Evolutionary conservation across 2,888 invertebrate genomes (phyloP), one percentile per base, ranked within the genome.

Genomic region (Tenthredo amoena): DNA sequence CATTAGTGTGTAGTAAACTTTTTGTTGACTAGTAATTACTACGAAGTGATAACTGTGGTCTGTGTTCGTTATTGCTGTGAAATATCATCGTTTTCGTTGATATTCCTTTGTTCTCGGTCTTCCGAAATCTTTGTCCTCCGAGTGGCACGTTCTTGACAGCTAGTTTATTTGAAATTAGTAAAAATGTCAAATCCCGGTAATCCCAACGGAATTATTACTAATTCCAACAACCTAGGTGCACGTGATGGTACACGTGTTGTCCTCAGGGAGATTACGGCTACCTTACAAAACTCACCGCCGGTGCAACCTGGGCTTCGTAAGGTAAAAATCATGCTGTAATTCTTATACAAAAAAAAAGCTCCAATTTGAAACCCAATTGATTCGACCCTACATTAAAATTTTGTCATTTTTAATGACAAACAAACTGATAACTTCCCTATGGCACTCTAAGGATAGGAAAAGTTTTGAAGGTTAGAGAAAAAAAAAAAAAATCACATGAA

Each of bases 261-360:
- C 55, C 87, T 92, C 47, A 89, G 90, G 37, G 92, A 92, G 86
- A 92, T 91, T 84, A 92, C 92, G 43, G 91, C 90, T n/a, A 88
- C 89, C 18, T 88, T 92, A 62, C 90, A 92, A 40, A 92, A 92
- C 88, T 92, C 91, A 18, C 86, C 92, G 18, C 88, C 90, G 21
- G 85, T 87, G 62, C 89, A 88, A 34, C 72, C 87, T 40, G 79
- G 88, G 18, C 88, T 87, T 68, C 87, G 85, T 85, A 91, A 91
- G 89, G 92, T 92, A 89, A 87, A 40, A 68, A 76, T 3, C 72
- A 62, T 9, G n/a, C 65, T 18, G 37, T 6, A 82, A 34, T 31
- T 26, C 43, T 62, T 15, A 9, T 55, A 10, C 10, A 26, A 77
- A 47, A 77, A 55, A 26, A 50, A 77, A 37, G 6, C 12, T 40